Evolutionary conservation across 2,797 vertebrate species (phyloP), one percentile per base, ranked within the genome.

Genomic region (Nannoperca obscura): DNA sequence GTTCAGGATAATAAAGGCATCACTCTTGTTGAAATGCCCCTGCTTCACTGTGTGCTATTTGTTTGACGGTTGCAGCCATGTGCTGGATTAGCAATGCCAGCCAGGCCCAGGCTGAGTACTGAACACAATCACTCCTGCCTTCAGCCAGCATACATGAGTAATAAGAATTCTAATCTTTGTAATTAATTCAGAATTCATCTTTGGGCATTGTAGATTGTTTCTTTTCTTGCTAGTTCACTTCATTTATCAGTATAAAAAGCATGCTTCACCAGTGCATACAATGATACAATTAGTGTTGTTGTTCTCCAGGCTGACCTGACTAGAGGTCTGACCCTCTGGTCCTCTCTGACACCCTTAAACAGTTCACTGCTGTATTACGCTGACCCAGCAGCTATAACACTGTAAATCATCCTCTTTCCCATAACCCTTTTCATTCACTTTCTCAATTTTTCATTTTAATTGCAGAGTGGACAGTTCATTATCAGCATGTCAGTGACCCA

Each of bases 391-490:
- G 65, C 65, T 73, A n/a, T 44, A 76, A 71, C 64, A 66, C 68
- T 68, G 79, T 70, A 64, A 84, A 85, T 66, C 3, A 34, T 61
- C 66, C 66, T 47, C 60, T 64, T 65, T 80, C 46, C 19, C 46
- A 50, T 40, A 38, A 67, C 54, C 38, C 55, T 82, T 86, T 83
- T 88, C 68, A 85, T 84, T 85, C 66, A 81, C 85, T 92, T 93
- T 89, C 81, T 85, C 90, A 93, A 89, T 93, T 93, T 93, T 92
- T 93, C 89, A 95, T 93, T 92, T 93, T 94, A 95, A 95, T 95
- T 95, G 93, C 90, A 87, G 87, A 90, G 82, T 84, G 85, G 93
- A 94, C 94, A 94, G 93, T 92, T 95, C 90, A 95, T 95, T 95
- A 94, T 94, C 87, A 88, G 88, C 72, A 58, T 78, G 88, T 93